phyloP scores from a whole-genome alignment of 2,113 vertebrate genomes.

The Collichthys lucidus region DNA sequence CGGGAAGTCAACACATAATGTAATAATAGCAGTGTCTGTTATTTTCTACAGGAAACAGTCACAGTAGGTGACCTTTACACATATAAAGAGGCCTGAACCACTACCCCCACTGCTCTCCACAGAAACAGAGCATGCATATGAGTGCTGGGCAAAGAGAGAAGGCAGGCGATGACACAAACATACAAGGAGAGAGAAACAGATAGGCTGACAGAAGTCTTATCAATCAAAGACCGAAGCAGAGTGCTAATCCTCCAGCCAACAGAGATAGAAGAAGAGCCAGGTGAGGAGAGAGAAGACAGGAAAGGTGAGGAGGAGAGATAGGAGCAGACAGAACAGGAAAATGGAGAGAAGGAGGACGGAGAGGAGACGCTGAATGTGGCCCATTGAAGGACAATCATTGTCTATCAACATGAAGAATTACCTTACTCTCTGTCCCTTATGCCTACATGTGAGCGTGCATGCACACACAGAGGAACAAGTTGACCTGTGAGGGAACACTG shows the following conservation, averaged over 20 bases:
- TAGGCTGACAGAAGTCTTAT: constrained; percentile 49
- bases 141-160: neutral
- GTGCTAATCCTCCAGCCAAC: constrained; percentile 41
- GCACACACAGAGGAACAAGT: constrained; percentile 51
- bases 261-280: constrained; percentile 25
- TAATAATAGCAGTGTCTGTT: constrained; percentile 4
- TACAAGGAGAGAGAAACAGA: constrained; percentile 9
- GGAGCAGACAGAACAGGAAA: constrained; percentile 43
- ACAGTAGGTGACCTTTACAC: constrained; percentile 6
- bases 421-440: constrained; percentile 67
- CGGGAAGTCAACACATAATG: constrained; percentile 14
- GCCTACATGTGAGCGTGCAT: constrained; percentile 37
- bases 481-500: constrained; percentile 75
- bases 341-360: constrained; percentile 48
- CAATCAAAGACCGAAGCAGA: constrained; percentile 58
- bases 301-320: constrained; percentile 38
- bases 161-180: constrained; percentile 28
- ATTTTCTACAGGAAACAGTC: constrained; percentile 12
- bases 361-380: constrained; percentile 63
- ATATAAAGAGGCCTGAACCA: constrained; percentile 2
- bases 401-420: constrained; percentile 81
- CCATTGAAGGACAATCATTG: constrained; percentile 81
- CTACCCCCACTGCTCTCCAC: neutral
- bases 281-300: constrained; percentile 26
- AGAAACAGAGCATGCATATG: neutral